phyloP scores from a whole-genome alignment of 2,113 vertebrate genomes.

The Nycticryphes semicollaris region DNA sequence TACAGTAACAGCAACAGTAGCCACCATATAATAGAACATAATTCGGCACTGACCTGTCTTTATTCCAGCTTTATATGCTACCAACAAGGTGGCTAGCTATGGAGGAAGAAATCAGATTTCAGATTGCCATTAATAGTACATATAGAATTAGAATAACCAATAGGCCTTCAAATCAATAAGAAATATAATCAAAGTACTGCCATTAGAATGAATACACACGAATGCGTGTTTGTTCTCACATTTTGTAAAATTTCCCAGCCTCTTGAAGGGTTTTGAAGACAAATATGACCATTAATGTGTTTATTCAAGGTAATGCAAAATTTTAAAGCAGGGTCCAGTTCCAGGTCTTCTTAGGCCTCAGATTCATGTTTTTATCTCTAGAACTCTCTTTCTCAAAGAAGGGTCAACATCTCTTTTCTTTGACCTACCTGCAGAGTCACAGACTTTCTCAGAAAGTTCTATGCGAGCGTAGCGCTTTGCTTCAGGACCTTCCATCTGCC shows the following conservation, averaged over 20 bases:
- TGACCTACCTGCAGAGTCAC: conserved; percentile 86
- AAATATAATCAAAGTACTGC: not conserved
- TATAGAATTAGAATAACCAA: not conserved
- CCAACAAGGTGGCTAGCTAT: not conserved
- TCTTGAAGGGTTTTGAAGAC: not conserved
- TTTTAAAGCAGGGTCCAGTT: not conserved
- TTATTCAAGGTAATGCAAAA: not conserved
- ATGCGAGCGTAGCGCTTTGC: conserved; percentile 81
- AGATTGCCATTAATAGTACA: not conserved
- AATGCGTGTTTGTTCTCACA: not conserved
- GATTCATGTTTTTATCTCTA: not conserved
- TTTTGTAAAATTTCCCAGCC: not conserved
- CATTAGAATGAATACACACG: not conserved
- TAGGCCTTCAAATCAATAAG: not conserved
- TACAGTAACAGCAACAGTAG: not conserved
- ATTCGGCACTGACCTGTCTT: not conserved
- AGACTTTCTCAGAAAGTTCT: conserved; percentile 91
- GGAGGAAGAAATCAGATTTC: not conserved
- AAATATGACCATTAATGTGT: not conserved
- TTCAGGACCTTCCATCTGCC: conserved; percentile 56
- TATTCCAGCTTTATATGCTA: not conserved
- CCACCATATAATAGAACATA: not conserved
- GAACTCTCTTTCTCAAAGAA: not conserved
- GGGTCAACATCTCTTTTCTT: not conserved
- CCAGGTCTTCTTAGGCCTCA: not conserved